Base-by-base conservation (phyloP, 2,797 vertebrate genomes). In the Pangasius djambal region DNA sequence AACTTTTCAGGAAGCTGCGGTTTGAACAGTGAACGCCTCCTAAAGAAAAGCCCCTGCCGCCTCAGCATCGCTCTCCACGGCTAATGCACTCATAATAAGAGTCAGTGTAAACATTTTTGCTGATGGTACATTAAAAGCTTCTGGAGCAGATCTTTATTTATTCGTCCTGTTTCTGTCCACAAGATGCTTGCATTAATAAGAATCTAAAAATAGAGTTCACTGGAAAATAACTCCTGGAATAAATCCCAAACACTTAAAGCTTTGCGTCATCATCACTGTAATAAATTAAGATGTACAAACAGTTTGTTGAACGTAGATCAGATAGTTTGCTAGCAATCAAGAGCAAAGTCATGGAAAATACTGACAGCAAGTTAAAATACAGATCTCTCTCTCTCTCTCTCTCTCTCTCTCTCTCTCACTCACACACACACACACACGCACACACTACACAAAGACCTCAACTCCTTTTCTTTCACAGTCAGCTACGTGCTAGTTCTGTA, bases 1-100 rank as follows among this genome's bases (percentile, higher is more conserved):
- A 31, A 52, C 48, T 0, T 16, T 31, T 52, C 91, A 88, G 86
- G 89, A 89, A 87, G 77, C 85, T 84, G 63, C 79, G 28, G 63
- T 37, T 7, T 20, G n/a, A 82, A 85, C 74, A n/a, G 78, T 89
- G 48, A 83, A 48, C 52, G 79, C 78, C 79, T 88, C 87, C 88
- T 52, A 4, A 18, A 31, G 75, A 87, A 88, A 89, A 88, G 85
- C 44, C n/a, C 5, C 40, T 0, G 22, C 15, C 25, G 3, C 25
- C 50, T 15, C 52, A 5, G 31, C 34, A 15, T 61, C 22, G 34
- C 52, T 74, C 37, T 59, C 52, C 55, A 6, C 7, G 4, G 48
- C 84, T 85, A 70, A 70, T 55, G 81, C 25, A 8, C 37, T 44
- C 34, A 1, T 31, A 34, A 34, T 57, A 12, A 81, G 37, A 81